Evolutionary conservation across 2,113 vertebrate species (phyloP).

Genomic region (Hylia prasina): DNA sequence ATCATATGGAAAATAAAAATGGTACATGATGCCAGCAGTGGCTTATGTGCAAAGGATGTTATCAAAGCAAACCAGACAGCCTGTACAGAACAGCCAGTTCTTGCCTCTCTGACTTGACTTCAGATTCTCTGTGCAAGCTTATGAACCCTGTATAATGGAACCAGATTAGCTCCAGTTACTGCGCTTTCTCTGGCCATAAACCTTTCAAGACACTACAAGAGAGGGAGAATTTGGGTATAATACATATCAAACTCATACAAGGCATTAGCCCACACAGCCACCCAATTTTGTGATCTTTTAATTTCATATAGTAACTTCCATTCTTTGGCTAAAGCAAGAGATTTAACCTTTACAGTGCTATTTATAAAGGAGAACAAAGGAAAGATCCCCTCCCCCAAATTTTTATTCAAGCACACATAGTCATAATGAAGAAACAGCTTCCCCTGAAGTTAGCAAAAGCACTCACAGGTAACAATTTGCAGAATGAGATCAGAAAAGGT

Average conservation of each 20-base stretch:
- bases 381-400: background rate
- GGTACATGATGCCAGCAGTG: background rate
- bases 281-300: background rate
- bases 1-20: background rate
- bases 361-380: background rate
- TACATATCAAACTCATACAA: background rate
- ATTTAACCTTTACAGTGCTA: background rate
- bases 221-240: background rate
- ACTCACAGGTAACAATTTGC: background rate
- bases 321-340: background rate
- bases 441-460: background rate
- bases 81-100: background rate
- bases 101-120: background rate
- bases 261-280: background rate
- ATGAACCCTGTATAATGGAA: background rate
- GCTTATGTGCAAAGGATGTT: background rate
- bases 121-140: background rate
- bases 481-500: background rate
- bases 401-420: background rate
- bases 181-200: background rate
- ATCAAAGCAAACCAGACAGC: background rate
- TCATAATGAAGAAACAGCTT: background rate
- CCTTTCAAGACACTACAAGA: background rate
- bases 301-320: background rate
- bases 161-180: background rate